phyloP scores from a whole-genome alignment of 2,113 vertebrate genomes.

The Oncorhynchus masou region DNA sequence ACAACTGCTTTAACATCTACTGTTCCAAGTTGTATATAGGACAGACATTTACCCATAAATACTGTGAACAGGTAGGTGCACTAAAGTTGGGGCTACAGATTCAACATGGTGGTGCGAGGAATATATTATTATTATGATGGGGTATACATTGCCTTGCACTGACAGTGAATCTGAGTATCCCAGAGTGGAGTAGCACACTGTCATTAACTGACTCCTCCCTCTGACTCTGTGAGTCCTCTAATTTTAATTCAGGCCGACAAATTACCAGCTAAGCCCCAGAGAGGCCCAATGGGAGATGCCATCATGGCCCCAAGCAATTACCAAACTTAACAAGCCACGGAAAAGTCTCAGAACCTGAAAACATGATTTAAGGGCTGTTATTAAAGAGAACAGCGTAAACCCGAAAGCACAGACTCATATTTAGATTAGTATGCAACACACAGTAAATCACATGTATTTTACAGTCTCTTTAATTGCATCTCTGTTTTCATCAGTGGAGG shows the following conservation, averaged over 20 bases:
- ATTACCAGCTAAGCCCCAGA: constrained; percentile 4
- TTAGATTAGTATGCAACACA: too few relatives aligned
- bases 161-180: not conserved
- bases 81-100: too few relatives aligned
- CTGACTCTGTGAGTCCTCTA: constrained; percentile 5
- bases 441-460: too few relatives aligned
- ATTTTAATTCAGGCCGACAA: constrained; percentile 15
- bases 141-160: too few relatives aligned
- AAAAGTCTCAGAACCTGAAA: constrained; percentile 7
- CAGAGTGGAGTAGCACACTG: not conserved
- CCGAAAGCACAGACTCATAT: too few relatives aligned
- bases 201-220: constrained; percentile 1
- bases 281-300: constrained; percentile 8
- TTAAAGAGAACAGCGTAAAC: not conserved
- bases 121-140: not conserved
- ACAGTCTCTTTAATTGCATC: too few relatives aligned
- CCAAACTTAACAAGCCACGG: constrained; percentile 22
- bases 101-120: too few relatives aligned
- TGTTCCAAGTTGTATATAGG: not conserved
- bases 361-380: constrained; percentile 3
- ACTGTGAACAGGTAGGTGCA: too few relatives aligned
- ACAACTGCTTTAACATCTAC: not conserved
- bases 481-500: too few relatives aligned
- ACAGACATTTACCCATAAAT: not conserved
- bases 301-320: constrained; percentile 14